Conservation (phyloP, 2,113 vertebrate genomes). For the Dasypus novemcinctus region DNA sequence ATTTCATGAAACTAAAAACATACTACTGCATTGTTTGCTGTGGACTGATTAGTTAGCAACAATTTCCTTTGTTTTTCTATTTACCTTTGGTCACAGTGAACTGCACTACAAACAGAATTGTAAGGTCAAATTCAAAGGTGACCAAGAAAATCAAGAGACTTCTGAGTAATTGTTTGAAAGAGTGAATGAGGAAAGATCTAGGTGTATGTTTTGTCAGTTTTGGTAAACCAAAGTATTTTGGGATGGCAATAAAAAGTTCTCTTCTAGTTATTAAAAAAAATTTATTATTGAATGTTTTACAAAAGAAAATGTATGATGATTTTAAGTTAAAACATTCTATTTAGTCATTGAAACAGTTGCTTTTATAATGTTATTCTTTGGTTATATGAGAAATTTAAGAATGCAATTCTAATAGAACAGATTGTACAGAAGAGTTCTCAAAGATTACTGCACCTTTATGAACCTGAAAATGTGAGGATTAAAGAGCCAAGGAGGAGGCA, state of each 20-base stretch:
- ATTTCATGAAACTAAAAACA: not conserved
- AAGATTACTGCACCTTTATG: not conserved
- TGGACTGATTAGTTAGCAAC: not conserved
- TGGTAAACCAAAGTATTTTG: not conserved
- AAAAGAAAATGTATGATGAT: not conserved
- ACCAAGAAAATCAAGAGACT: not conserved
- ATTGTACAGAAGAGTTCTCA: not conserved
- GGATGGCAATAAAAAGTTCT: not conserved
- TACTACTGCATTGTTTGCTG: not conserved
- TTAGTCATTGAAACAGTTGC: not conserved
- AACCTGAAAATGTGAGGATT: not conserved
- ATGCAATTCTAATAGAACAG: not conserved
- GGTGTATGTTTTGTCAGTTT: not conserved
- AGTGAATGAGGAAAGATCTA: not conserved
- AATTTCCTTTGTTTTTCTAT: not conserved
- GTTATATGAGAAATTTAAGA: not conserved
- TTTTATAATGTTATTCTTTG: not conserved
- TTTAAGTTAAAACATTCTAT: not conserved
- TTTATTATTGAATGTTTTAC: not conserved
- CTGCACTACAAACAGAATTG: not conserved
- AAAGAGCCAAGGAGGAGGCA: not conserved
- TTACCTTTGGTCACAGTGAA: not conserved
- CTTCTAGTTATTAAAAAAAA: slow-evolving; percentile 1
- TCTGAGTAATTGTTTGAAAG: not conserved
- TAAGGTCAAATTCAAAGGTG: not conserved